A percentile compares a stretch with the other conserved stretches of the same genome.
These are phyloP conservation scores for Propithecus perrieri DNA, from an alignment of 2,797 vertebrate species.

Conservation along the genomic window DNA sequence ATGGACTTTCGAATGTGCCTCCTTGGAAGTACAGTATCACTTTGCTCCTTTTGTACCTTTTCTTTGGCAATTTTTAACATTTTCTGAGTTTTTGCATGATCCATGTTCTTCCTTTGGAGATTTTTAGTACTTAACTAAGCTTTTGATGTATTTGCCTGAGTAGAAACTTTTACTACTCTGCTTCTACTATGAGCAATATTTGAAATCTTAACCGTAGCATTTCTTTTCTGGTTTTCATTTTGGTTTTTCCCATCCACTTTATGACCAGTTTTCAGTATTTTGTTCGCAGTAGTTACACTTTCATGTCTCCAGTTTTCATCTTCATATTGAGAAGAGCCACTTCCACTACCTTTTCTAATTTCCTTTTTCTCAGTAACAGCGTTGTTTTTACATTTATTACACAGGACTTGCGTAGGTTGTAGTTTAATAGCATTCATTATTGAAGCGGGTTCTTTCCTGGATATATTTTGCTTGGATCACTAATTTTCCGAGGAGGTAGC, in stretches of 20 bases:
- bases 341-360: slow-evolving; percentile 89
- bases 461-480: slow-evolving; percentile 93
- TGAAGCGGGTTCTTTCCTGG: slow-evolving; percentile 95
- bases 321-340: slow-evolving; percentile 89
- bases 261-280: slow-evolving; percentile 91
- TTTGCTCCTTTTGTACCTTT: slow-evolving; percentile 90
- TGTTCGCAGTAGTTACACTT: slow-evolving; percentile 87
- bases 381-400: slow-evolving; percentile 95
- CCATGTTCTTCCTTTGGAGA: slow-evolving; percentile 93
- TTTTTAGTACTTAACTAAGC: slow-evolving; percentile 92
- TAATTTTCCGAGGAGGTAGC: slow-evolving; percentile 95
- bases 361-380: slow-evolving; percentile 91
- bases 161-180: slow-evolving; percentile 85
- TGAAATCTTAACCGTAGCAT: slow-evolving; percentile 88
- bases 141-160: slow-evolving; percentile 85
- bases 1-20: slow-evolving; percentile 93
- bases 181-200: slow-evolving; percentile 86
- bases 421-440: slow-evolving; percentile 98
- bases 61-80: slow-evolving; percentile 93
- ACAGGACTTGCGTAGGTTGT: slow-evolving; percentile 95
- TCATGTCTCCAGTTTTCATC: slow-evolving; percentile 91
- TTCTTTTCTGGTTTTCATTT: slow-evolving; percentile 87
- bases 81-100: slow-evolving; percentile 91
- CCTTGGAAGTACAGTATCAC: slow-evolving; percentile 89
- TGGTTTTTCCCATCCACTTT: slow-evolving; percentile 91